A percentile compares a stretch with the other conserved stretches of the same genome.
phyloP scores from a whole-genome alignment of 2,888 invertebrate species.

The Metalampra italica region DNA sequence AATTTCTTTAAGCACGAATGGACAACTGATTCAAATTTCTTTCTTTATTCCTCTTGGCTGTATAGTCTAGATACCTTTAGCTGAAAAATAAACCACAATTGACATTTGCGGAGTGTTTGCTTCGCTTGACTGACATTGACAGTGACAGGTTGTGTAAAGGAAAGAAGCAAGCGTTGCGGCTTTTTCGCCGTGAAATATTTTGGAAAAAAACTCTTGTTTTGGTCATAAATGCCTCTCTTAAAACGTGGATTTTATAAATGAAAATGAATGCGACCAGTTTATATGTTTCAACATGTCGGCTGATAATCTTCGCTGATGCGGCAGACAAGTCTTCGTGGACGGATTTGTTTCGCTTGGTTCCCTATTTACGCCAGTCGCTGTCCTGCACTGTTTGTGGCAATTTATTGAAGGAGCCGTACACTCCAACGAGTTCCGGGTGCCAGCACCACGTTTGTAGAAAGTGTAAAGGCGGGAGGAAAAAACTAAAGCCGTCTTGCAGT shows the following conservation, averaged over 20 bases:
- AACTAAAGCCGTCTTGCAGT: conserved; percentile 89
- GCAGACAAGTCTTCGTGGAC: conserved; percentile 86
- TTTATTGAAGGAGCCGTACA: conserved; percentile 88
- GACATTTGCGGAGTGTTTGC: no score
- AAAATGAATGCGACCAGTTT: conserved; percentile 89
- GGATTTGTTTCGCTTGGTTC: conserved; percentile 89
- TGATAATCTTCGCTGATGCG: conserved; percentile 86
- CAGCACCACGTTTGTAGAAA: conserved; percentile 93
- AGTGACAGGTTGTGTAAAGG: conserved; percentile 11
- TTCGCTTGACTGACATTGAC: conserved; percentile 6
- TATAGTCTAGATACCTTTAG: not conserved
- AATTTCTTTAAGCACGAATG: no score
- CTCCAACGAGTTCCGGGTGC: conserved; percentile 87
- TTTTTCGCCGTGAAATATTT: conserved; percentile 59
- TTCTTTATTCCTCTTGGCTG: no score
- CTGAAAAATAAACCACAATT: not conserved
- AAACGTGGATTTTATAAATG: conserved; percentile 37
- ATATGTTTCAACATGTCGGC: conserved; percentile 89
- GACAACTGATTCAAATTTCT: no score
- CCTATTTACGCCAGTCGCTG: conserved; percentile 90
- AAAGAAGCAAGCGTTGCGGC: conserved; percentile 51
- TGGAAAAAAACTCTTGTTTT: conserved; percentile 60
- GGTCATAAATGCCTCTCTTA: conserved; percentile 41
- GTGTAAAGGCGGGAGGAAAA: conserved; percentile 91
- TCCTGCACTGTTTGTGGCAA: conserved; percentile 94